Percentiles rank a stretch among this genome's conserved stretches.
Evolutionary conservation across 2,113 vertebrate genomes (phyloP).

Genomic region (Anguilla japonica): DNA sequence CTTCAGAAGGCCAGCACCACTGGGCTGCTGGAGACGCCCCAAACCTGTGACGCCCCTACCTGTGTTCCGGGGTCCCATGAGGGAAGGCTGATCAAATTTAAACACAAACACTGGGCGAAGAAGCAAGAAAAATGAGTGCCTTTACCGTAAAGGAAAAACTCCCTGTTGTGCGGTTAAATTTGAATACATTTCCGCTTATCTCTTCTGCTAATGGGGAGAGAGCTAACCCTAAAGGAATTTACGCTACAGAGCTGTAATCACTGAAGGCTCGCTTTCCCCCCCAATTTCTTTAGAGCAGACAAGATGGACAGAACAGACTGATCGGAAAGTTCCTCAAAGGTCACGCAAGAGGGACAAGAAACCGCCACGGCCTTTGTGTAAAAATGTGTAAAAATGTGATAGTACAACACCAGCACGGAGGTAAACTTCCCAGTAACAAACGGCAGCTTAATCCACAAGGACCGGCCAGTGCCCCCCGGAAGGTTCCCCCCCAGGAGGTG

Average conservation of each 20-base stretch:
- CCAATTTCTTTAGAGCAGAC: background rate
- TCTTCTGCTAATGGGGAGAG: constrained; percentile 84
- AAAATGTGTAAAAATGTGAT: too few species aligned
- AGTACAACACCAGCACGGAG: too few species aligned
- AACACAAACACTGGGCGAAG: constrained; percentile 84
- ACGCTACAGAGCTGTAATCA: constrained; percentile 83
- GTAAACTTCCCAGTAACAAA: too few species aligned
- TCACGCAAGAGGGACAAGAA: background rate
- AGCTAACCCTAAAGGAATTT: constrained; percentile 83
- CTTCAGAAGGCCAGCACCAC: constrained; percentile 69
- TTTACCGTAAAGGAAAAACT: constrained; percentile 84
- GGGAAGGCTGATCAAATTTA: constrained; percentile 79
- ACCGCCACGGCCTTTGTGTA: too few species aligned
- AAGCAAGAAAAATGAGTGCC: constrained; percentile 81
- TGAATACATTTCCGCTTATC: constrained; percentile 87
- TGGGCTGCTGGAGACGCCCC: constrained; percentile 73
- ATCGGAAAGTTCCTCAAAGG: background rate
- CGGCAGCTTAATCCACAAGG: too few species aligned
- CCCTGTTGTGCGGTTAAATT: constrained; percentile 84
- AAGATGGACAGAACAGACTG: background rate
- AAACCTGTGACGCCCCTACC: constrained; percentile 55
- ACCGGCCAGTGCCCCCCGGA: too few species aligned
- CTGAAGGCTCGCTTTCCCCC: constrained; percentile 74
- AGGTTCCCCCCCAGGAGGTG: too few species aligned
- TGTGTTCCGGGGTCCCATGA: constrained; percentile 77